phyloP scores from a whole-genome alignment of 2,888 invertebrate genomes.

The Acanthacorydalis orientalis region DNA sequence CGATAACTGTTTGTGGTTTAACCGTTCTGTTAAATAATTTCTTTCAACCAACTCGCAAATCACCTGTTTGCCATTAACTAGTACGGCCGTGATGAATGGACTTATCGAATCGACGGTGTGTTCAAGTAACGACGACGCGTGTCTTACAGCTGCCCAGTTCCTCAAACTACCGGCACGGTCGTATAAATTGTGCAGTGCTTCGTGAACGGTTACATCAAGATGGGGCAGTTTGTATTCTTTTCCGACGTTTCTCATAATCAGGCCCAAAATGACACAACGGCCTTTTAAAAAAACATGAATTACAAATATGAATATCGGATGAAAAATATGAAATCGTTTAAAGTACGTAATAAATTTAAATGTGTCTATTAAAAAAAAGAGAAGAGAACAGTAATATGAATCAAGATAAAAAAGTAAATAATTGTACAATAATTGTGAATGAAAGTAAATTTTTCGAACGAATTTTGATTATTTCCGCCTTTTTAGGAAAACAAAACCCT shows the following conservation, averaged over 20 bases:
- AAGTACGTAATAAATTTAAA: too few species aligned
- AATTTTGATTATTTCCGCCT: too few species aligned
- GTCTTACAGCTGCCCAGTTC: slow-evolving; percentile 86
- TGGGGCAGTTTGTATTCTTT: slow-evolving; percentile 52
- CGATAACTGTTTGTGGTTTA: background rate
- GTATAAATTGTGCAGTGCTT: slow-evolving; percentile 55
- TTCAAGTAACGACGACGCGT: slow-evolving; percentile 81
- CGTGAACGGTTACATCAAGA: slow-evolving; percentile 39
- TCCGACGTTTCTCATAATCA: slow-evolving; percentile 67
- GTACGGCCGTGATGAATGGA: slow-evolving; percentile 92
- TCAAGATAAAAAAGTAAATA: too few species aligned
- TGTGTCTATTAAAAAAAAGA: too few species aligned
- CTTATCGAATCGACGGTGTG: slow-evolving; percentile 97
- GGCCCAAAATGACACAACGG: slow-evolving; percentile 69
- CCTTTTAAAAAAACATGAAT: slow-evolving; percentile 48
- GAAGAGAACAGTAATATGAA: too few species aligned
- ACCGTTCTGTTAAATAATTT: background rate
- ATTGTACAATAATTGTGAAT: too few species aligned
- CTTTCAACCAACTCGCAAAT: slow-evolving; percentile 7
- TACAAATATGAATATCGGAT: too few species aligned
- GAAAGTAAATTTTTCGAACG: too few species aligned
- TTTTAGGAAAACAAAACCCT: too few species aligned
- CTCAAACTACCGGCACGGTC: slow-evolving; percentile 70
- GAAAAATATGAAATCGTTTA: too few species aligned
- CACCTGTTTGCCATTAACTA: slow-evolving; percentile 96